Base-by-base conservation (phyloP, 2,888 invertebrate species). In the Cryptocephalus moraei region DNA sequence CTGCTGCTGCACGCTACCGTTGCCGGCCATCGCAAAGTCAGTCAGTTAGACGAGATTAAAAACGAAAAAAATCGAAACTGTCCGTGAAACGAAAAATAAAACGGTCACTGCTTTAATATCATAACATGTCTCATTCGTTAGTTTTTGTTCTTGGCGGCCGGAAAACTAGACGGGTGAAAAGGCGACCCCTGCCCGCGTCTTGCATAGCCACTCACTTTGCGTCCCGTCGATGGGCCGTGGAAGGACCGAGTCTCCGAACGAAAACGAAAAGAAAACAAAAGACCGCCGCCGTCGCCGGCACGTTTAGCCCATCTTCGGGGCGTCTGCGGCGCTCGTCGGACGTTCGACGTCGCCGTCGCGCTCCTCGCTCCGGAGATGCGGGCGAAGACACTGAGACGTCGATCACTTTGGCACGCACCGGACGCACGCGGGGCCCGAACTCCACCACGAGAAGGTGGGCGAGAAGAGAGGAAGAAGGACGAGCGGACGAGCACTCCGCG, bases 91-190 rank as follows among this genome's bases (percentile, higher is more conserved):
- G 62, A 64, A 68, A 68, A 67, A 66, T 62, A 71, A 69, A 66
- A 68, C 67, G 51, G 59, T 62, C 68, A 69, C 70, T 66, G 60
- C 55, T 63, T 66, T 58, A 67, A 60, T 68, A 65, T 71, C 70
- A 71, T 70, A 69, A 70, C 70, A 70, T 71, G 58, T 63, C 22
- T 22, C 22, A 22, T 22, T 22, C 66, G 63, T 66, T 50, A 57
- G 65, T 65, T 64, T 60, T 66, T 59, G 61, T 56, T 65, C 63
- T 64, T 53, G 64, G 64, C 52, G 65, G 64, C 55, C 58, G 56
- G 22, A 22, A 51, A 53, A 43, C 31, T 54, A 47, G 32, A 43
- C 34, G 46, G 48, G 43, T 36, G 40, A 51, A 58, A 55, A 58
- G 58, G 58, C 36, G 52, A 58, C 59, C 33, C 14, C 34, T 57